Base-by-base conservation (phyloP, 1,140 invertebrate genomes). In the Drosophila rufa region DNA sequence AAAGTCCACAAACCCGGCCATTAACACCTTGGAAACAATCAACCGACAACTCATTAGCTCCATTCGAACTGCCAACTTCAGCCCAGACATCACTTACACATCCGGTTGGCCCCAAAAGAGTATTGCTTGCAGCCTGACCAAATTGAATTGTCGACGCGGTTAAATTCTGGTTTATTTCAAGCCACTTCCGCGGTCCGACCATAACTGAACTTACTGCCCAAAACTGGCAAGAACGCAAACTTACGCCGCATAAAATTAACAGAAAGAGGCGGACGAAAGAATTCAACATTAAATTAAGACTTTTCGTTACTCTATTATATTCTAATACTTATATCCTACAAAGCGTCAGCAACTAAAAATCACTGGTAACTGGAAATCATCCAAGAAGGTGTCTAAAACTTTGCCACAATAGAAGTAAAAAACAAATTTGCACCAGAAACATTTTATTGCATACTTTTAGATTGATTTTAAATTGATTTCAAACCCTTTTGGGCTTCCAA, bases 51-150 rank as follows among this genome's bases (percentile, higher is more conserved):
- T 83, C 81, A 83, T 83, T 83, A 83, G 76, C 77, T 55, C 55
- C 50, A 80, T 51, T 60, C 65, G 30, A 25, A n/a, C 55, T 57
- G 55, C 55, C 36, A 57, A 42, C 55, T 57, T 11, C 55, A 57
- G 36, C 15, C 15, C 51, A 80, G 77, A 73, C 82, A 80, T 80
- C 82, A 84, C 81, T 84, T 84, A 84, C 82, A 84, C 81, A 65
- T 84, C 82, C 82, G 76, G 81, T 64, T 53, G 59, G 47, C 47
- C 27, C 14, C 50, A 65, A 82, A 82, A 56, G 68, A 62, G 36
- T 19, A 40, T 53, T 17, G 11, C 50, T 19, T 15, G 43, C 60
- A 50, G 19, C 3, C 45, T 46, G 55, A 48, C 68, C 74, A 67
- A 80, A 70, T 57, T 75, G 56, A 78, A 73, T 40, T 9, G 42